Percentiles rank a stretch among this genome's conserved stretches.
Evolutionary conservation across 1,140 invertebrate species (phyloP).

Genomic region (Arctopsyche grandis): DNA sequence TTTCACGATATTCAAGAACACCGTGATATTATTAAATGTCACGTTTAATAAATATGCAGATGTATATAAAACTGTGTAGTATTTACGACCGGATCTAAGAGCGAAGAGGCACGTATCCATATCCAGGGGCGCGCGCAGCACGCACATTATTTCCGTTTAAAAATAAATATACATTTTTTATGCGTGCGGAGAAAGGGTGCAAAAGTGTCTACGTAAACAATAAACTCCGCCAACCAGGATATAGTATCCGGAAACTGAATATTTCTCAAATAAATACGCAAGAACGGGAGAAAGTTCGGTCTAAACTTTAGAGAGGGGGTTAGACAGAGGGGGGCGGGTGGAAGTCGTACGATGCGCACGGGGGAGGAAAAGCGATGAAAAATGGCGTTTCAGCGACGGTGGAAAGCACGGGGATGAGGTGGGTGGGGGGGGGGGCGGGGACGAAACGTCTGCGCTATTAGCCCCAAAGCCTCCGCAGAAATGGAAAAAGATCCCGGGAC

Average conservation of each 20-base stretch:
- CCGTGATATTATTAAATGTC: too few species aligned
- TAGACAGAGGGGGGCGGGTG: background rate
- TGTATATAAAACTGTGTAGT: too few species aligned
- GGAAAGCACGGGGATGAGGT: background rate
- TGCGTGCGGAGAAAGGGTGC: background rate
- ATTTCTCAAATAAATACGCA: background rate
- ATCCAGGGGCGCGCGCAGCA: background rate
- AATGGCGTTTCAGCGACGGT: slow-evolving; percentile 22
- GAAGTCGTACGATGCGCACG: background rate
- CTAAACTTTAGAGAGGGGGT: background rate
- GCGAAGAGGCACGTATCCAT: background rate
- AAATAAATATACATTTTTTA: slow-evolving; percentile 11
- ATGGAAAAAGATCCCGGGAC: slow-evolving; percentile 30
- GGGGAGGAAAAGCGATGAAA: slow-evolving; percentile 34
- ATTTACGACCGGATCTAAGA: background rate
- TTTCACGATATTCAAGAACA: too few species aligned
- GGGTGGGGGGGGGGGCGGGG: background rate
- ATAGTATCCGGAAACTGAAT: slow-evolving; percentile 19
- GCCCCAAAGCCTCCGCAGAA: slow-evolving; percentile 27
- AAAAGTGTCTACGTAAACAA: slow-evolving; percentile 11
- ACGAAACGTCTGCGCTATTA: slow-evolving; percentile 36
- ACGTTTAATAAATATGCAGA: too few species aligned
- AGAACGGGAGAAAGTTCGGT: background rate
- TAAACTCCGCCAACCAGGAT: slow-evolving; percentile 11
- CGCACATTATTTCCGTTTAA: slow-evolving; percentile 18